Base-by-base conservation (phyloP, 2,797 vertebrate species). In the Sebastes umbrosus region DNA sequence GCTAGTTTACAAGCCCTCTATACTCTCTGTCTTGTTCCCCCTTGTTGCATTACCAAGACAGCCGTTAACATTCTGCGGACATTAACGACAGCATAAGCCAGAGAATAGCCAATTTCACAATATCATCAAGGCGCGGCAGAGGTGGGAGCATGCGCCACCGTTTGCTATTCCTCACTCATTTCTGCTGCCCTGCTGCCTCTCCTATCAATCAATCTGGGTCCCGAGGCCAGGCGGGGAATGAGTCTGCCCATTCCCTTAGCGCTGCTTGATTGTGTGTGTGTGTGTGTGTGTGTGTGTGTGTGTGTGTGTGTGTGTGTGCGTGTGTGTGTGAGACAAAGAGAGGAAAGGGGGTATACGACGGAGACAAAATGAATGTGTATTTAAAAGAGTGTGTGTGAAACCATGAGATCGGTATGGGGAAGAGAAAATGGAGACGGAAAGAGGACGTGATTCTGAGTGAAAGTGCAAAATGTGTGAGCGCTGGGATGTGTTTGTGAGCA, bases 141-240 rank as follows among this genome's bases (percentile, higher is more conserved):
- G 78, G 75, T 69, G 75, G 74, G 64, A 88, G 82, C 81, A 79
- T 58, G 81, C 52, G 3, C 77, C 79, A n/a, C 75, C 14, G n/a
- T 82, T 92, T 92, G 84, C 90, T 88, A 92, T 94, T 93, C 88
- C 79, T 89, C 60, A 64, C 79, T 90, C 87, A 88, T 92, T 90
- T 83, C 82, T 80, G 74, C 80, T 82, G 85, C 87, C 85, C 86
- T 55, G 84, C 82, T 8, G 79, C 67, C 80, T 87, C 79, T 71
- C 73, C 78, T 77, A 93, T 95, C 91, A 92, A 92, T 93, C 90
- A 92, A 90, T 90, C 83, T 73, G 71, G 72, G 81, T 93, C 91
- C 70, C 13, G 64, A 79, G 90, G 89, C 87, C 84, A 90, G 85
- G 87, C 85, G 32, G 68, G 80, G 90, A 93, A 90, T 91, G 89